Base-by-base conservation (phyloP, 2,888 invertebrate species). In the Cerastoderma edule region DNA sequence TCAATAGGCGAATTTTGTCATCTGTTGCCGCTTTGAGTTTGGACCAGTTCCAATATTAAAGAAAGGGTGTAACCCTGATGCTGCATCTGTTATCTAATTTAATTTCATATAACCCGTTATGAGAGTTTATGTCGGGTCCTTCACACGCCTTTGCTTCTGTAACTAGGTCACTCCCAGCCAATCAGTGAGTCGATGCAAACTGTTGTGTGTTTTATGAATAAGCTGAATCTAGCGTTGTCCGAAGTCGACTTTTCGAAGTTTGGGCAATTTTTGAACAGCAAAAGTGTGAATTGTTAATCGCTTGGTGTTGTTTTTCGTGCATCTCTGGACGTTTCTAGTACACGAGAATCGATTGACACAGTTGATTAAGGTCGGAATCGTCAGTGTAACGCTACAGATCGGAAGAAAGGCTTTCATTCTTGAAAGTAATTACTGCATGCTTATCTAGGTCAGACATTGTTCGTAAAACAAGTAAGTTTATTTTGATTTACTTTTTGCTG, bases 211-310 rank as follows among this genome's bases (percentile, higher is more conserved):
- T 50, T 53, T 53, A 66, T 50, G 64, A 63, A 53, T 53, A 50
- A 28, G 54, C 57, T 68, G 67, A 72, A 39, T 56, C 60, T 60
- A 69, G 68, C 48, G 27, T 76, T 76, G 80, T 80, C 80, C 80
- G 76, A 80, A 80, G 80, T 80, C 80, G 74, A 72, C 54, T 60
- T 70, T 57, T 73, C 76, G 80, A 80, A 80, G 80, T 80, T 80
- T 76, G 80, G 80, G 56, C 80, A 74, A 54, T 60, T 60, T 60
- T 60, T 39, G 60, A 60, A 19, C 39, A 39, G 60, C 39, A 39
- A 56, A 39, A 6, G 35, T 35, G 60, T 22, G 0, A 24, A 2
- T n/a, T 2, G 10, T 50, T 10, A 50, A 35, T 27, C 46, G 10
- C 10, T 30, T 67, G 57, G 33, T 33, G 53, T 28, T 30, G 33